phyloP scores from a whole-genome alignment of 2,797 vertebrate species.

The Urocyon cinereoargenteus region DNA sequence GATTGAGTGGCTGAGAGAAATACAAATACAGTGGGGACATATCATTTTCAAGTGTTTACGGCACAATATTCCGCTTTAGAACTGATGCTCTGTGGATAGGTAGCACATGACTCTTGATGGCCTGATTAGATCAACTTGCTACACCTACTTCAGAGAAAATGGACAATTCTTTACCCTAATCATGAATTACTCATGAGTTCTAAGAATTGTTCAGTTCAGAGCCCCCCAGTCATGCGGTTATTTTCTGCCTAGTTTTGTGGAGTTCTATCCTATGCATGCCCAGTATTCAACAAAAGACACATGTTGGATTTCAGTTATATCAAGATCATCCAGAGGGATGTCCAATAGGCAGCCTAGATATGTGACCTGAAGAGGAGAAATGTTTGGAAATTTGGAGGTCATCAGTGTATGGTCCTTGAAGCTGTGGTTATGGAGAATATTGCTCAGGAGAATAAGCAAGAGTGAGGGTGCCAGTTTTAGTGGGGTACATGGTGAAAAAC shows the following conservation, averaged over 20 bases:
- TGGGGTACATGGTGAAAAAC: neutral
- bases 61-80: neutral
- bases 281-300: neutral
- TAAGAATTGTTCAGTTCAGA: neutral
- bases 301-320: neutral
- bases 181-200: neutral
- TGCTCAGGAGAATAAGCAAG: neutral
- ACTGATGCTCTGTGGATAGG: neutral
- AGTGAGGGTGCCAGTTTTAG: neutral
- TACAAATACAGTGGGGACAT: neutral
- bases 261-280: neutral
- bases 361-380: neutral
- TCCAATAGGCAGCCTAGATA: neutral
- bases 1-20: neutral
- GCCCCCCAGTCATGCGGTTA: neutral
- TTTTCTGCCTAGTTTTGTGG: neutral
- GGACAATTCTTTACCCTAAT: neutral
- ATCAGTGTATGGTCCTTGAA: neutral
- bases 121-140: neutral
- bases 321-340: neutral
- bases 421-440: neutral
- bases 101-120: neutral
- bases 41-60: slow-evolving; percentile 7
- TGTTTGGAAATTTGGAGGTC: neutral
- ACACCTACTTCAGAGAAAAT: neutral